A percentile compares a stretch with the other conserved stretches of the same genome.
These are phyloP conservation scores for Tachyglossus aculeatus DNA, from an alignment of 2,797 vertebrate genomes.

Conservation along the genomic window DNA sequence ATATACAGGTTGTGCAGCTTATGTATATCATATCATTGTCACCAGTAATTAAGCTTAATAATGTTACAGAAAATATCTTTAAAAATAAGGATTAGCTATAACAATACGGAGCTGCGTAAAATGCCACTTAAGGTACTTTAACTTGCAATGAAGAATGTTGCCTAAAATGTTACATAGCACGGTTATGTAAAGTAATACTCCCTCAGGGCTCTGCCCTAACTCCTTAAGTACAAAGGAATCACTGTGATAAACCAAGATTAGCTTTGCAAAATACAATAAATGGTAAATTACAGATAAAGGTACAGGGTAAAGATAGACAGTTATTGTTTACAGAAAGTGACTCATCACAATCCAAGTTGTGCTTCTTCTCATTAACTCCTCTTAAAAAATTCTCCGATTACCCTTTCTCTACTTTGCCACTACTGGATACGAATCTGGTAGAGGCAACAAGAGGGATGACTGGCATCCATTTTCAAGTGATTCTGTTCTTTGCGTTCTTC, in stretches of 20 bases:
- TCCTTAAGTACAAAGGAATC: slow-evolving; percentile 90
- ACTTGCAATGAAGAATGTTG: slow-evolving; percentile 81
- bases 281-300: slow-evolving; percentile 76
- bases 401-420: slow-evolving; percentile 70
- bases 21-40: slow-evolving; percentile 60
- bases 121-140: slow-evolving; percentile 70
- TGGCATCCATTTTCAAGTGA: slow-evolving; percentile 69
- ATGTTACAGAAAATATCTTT: slow-evolving; percentile 61
- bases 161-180: slow-evolving; percentile 76
- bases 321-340: slow-evolving; percentile 78
- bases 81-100: slow-evolving; percentile 61
- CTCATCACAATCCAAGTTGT: slow-evolving; percentile 82
- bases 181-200: slow-evolving; percentile 76
- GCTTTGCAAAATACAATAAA: slow-evolving; percentile 75
- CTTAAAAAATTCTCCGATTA: slow-evolving; percentile 72
- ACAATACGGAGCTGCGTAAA: slow-evolving; percentile 65
- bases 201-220: slow-evolving; percentile 90
- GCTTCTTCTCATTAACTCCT: slow-evolving; percentile 82
- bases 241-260: slow-evolving; percentile 79
- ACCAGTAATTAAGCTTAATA: slow-evolving; percentile 63
- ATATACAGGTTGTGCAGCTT: slow-evolving; percentile 68
- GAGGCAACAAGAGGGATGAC: slow-evolving; percentile 63
- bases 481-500: slow-evolving; percentile 68
- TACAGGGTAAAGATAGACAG: slow-evolving; percentile 78
- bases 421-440: slow-evolving; percentile 55